Conservation (phyloP, 2,888 invertebrate genomes). For the Apocheima hispidaria region DNA sequence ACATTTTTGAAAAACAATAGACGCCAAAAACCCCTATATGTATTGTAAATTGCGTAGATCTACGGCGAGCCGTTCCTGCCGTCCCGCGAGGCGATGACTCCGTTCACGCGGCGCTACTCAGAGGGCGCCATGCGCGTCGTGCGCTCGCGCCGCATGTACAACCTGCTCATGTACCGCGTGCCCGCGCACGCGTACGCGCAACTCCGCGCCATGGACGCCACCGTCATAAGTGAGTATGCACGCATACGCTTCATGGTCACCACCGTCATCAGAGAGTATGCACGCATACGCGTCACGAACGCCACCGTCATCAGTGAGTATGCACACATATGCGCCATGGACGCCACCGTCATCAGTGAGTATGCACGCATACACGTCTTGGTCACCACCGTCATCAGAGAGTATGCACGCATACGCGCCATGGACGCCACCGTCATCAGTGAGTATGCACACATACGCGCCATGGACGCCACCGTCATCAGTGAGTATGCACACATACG, state of each 20-base stretch:
- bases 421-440: too few species aligned
- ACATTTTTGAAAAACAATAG: too few species aligned
- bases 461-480: too few species aligned
- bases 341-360: slow-evolving; percentile 59
- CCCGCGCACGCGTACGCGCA: slow-evolving; percentile 37
- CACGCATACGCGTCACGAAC: slow-evolving; percentile 17
- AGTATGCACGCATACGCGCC: background rate
- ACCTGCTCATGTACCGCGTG: slow-evolving; percentile 57
- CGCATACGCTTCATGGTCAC: background rate
- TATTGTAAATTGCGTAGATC: slow-evolving; percentile 49
- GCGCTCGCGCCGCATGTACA: slow-evolving; percentile 60
- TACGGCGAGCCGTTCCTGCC: slow-evolving; percentile 75
- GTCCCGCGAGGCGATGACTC: slow-evolving; percentile 48
- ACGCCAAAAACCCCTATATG: too few species aligned
- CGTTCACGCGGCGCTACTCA: slow-evolving; percentile 51
- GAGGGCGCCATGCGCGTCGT: slow-evolving; percentile 29
- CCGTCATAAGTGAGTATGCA: slow-evolving; percentile 53
- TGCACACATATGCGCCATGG: slow-evolving; percentile 49
- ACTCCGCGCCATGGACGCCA: slow-evolving; percentile 59
- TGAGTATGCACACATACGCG: too few species aligned
- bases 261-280: slow-evolving; percentile 9
- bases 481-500: too few species aligned
- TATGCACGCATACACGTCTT: background rate
- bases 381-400: background rate
- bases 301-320: slow-evolving; percentile 52